These are phyloP conservation scores for Astyanax mexicanus DNA, from an alignment of 2,797 vertebrate species.

Conservation along the genomic window DNA sequence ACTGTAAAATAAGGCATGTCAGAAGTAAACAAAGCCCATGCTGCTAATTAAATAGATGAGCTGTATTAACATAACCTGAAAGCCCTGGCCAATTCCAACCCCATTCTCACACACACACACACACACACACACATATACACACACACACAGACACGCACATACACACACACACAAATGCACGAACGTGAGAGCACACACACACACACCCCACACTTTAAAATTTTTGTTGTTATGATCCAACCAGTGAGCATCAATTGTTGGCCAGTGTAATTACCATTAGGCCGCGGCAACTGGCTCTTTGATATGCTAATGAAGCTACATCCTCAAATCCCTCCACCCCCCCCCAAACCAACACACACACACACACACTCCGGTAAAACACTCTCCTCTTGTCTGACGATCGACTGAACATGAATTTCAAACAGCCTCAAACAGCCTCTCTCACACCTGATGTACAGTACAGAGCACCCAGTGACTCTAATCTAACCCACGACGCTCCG, in stretches of 20 bases:
- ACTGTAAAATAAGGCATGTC: constrained; percentile 74
- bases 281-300: constrained; percentile 92
- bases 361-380: constrained; percentile 54
- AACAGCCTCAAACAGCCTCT: constrained; percentile 85
- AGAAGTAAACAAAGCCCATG: constrained; percentile 82
- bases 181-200: constrained; percentile 18
- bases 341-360: no score
- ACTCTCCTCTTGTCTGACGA: constrained; percentile 70
- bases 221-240: constrained; percentile 90
- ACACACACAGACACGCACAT: constrained; percentile 36
- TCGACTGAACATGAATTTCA: constrained; percentile 86
- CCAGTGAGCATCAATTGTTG: constrained; percentile 89
- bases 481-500: constrained; percentile 52
- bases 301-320: constrained; percentile 96
- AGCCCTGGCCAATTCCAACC: constrained; percentile 85
- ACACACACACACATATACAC: constrained; percentile 19
- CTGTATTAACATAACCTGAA: constrained; percentile 88
- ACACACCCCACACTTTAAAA: constrained; percentile 64
- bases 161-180: constrained; percentile 25
- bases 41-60: constrained; percentile 88
- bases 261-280: constrained; percentile 96
- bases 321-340: constrained; percentile 63
- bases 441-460: constrained; percentile 86
- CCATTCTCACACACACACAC: constrained; percentile 42
- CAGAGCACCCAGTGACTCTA: constrained; percentile 68